Conservation (phyloP, 2,113 vertebrate species). For the Noturus placidus region DNA sequence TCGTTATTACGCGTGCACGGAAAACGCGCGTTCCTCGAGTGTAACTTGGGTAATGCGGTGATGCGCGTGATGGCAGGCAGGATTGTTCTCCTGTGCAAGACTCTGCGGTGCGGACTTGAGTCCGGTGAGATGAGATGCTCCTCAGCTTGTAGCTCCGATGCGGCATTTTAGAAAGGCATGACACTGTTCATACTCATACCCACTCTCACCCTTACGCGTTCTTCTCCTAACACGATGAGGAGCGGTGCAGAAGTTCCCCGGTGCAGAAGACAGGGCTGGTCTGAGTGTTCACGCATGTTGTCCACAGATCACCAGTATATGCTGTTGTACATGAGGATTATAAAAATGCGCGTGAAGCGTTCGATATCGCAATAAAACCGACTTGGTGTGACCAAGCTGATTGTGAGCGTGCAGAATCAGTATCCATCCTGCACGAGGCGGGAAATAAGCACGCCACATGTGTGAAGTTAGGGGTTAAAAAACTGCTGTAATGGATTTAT, state of each 20-base stretch:
- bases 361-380: background rate
- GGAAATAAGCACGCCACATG: background rate
- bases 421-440: background rate
- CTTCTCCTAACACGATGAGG: background rate
- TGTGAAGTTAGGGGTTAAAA: background rate
- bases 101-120: background rate
- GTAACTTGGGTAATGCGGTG: constrained; percentile 4
- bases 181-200: background rate
- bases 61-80: background rate
- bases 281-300: background rate
- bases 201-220: background rate
- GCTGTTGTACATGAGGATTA: background rate
- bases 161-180: constrained; percentile 9
- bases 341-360: background rate
- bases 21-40: constrained; percentile 17
- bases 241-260: background rate
- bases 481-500: background rate
- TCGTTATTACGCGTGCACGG: background rate
- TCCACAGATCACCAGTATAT: background rate
- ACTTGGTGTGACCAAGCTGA: background rate
- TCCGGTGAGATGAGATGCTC: background rate
- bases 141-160: constrained; percentile 12
- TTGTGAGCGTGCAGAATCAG: background rate
- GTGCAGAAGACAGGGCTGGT: too few relatives aligned
- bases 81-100: background rate